Evolutionary conservation across 2,888 invertebrate species (phyloP).

Genomic region (Hirtodrosophila confusa): DNA sequence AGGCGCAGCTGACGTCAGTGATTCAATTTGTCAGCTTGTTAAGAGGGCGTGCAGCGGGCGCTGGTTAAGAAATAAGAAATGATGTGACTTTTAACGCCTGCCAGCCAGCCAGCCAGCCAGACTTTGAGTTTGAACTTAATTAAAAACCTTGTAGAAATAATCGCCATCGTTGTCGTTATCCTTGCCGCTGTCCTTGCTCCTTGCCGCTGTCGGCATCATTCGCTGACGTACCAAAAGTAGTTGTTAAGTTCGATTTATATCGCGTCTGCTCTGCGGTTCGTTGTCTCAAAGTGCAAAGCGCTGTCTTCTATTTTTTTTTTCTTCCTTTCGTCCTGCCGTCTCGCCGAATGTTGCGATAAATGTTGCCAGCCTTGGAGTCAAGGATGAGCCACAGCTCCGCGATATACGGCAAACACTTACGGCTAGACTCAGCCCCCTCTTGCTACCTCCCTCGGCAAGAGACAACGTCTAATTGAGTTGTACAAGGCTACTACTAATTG

Average conservation of each 20-base stretch:
- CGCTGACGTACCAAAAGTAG: slow-evolving; percentile 44
- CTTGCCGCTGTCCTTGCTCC: slow-evolving; percentile 13
- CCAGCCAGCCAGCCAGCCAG: slow-evolving; percentile 57
- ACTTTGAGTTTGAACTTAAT: slow-evolving; percentile 76
- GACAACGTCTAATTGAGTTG: slow-evolving; percentile 81
- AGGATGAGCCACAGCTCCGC: slow-evolving; percentile 44
- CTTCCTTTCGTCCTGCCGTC: not conserved
- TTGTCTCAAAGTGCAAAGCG: slow-evolving; percentile 77
- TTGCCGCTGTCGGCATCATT: not conserved
- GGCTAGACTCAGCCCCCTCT: slow-evolving; percentile 13
- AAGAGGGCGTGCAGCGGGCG: slow-evolving; percentile 15
- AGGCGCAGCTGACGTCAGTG: slow-evolving; percentile 60
- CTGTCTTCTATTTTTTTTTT: slow-evolving; percentile 40
- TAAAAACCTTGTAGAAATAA: slow-evolving; percentile 78
- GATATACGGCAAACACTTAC: slow-evolving; percentile 64
- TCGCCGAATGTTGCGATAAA: slow-evolving; percentile 34
- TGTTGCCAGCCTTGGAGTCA: slow-evolving; percentile 15
- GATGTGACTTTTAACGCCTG: slow-evolving; percentile 76
- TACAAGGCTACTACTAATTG: slow-evolving; percentile 82
- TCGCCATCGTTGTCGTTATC: slow-evolving; percentile 28
- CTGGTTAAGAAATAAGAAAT: slow-evolving; percentile 42
- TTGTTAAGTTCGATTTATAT: slow-evolving; percentile 78
- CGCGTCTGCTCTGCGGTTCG: slow-evolving; percentile 69
- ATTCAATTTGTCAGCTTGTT: slow-evolving; percentile 77
- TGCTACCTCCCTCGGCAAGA: not conserved